Base-by-base conservation (phyloP, 2,888 invertebrate species). In the Eristalis intricaria region DNA sequence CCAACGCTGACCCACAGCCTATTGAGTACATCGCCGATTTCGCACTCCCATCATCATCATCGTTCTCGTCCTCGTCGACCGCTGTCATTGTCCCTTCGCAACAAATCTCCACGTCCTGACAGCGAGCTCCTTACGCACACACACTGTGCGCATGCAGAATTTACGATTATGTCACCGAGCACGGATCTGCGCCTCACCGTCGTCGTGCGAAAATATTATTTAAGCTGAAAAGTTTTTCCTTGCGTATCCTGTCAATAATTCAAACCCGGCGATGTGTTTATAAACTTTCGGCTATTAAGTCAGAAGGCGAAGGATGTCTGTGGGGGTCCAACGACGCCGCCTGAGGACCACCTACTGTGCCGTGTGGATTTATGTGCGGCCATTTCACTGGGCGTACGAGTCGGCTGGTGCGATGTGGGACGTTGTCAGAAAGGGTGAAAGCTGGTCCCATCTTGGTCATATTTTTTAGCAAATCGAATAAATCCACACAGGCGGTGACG, bases 201-300 rank as follows among this genome's bases (percentile, higher is more conserved):
- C 26, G 26, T 4, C 61, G 61, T 66, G 73, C 11, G 77, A 75
- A 83, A 83, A 84, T 87, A 76, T 79, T 76, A 87, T 87, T 84
- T 87, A 84, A 84, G 71, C 66, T 75, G 56, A 73, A 71, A 83
- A 73, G 50, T 61, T 83, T 75, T 75, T 56, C 38, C 65, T 60
- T 50, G 66, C 19, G 43, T 76, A 76, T 80, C 63, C 79, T 87
- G 84, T 84, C 87, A 79, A 87, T 87, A 87, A 87, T 76, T 87
- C 84, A 84, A 87, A 84, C 84, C 68, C 73, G 79, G 64, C 84
- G 75, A 76, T 87, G 79, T 87, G 87, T 80, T 87, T 80, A 79
- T 83, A 87, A 87, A 87, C 84, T 87, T 87, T 84, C 35, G 76
- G 75, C 87, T 76, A 87, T 87, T 87, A 87, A 87, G 87, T 87